Percentiles rank a stretch among this genome's conserved stretches.
phyloP scores from a whole-genome alignment of 92 coral and sea anemone species.

The Heteractis magnifica region DNA sequence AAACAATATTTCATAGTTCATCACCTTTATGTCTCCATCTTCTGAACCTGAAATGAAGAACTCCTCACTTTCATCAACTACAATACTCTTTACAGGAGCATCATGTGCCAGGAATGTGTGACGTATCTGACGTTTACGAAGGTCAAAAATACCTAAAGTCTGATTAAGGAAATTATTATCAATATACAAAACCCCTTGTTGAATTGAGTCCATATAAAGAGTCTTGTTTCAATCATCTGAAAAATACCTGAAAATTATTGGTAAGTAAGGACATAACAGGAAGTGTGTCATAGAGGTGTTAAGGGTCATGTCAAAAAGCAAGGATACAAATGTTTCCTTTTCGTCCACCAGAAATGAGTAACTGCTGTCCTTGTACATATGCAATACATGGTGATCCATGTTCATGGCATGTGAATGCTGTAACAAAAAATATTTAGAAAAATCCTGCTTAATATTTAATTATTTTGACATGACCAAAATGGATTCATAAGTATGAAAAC shows the following conservation, averaged over 20 bases:
- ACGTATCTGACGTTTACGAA: conserved; percentile 86
- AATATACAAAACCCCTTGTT: neutral
- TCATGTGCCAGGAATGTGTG: conserved; percentile 97
- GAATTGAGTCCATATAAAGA: no score
- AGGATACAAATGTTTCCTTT: conserved; percentile 98
- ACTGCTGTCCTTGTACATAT: conserved; percentile 85
- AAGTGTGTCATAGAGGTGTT: neutral
- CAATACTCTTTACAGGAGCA: conserved; percentile 94
- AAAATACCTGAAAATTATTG: no score
- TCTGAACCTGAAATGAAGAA: conserved; percentile 94
- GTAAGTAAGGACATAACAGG: neutral
- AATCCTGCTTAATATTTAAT: neutral
- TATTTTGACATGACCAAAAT: no score
- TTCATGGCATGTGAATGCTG: conserved; percentile 91
- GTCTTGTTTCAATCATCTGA: no score
- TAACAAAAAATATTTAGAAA: neutral
- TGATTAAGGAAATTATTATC: conserved; percentile 45
- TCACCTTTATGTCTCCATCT: conserved; percentile 97
- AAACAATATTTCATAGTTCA: neutral
- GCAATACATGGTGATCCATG: conserved; percentile 93
- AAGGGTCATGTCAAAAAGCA: neutral
- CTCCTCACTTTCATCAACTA: conserved; percentile 88
- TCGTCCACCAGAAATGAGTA: conserved; percentile 95
- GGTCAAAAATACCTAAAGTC: conserved; percentile 79
- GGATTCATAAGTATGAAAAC: no score